Percentiles rank a stretch among this genome's conserved stretches.
Conservation (phyloP, 2,888 invertebrate species). For the Melipona bicolor region DNA sequence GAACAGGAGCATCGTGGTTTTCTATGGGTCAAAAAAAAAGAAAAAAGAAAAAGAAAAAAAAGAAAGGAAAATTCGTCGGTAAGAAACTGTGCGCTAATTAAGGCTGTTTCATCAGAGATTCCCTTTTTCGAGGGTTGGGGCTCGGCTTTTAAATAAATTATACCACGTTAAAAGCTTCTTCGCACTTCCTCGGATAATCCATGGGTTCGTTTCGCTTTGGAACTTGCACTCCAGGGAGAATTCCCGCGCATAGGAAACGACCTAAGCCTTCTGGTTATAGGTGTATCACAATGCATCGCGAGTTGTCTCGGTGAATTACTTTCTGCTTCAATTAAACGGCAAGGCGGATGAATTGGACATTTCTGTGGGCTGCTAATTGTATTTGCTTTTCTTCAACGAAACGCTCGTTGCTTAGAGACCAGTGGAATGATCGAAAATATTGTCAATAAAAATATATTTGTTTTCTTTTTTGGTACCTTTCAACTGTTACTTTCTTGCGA, state of each 20-base stretch:
- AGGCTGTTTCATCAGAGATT: conserved; percentile 71
- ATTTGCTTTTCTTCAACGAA: not conserved
- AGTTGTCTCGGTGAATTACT: conserved; percentile 47
- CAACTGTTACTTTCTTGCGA: not conserved
- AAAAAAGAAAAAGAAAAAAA: not conserved
- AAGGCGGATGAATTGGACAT: not conserved
- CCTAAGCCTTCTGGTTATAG: conserved; percentile 50
- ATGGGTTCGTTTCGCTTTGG: conserved; percentile 59
- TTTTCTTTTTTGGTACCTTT: not conserved
- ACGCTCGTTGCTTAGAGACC: not conserved
- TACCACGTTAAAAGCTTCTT: conserved; percentile 73
- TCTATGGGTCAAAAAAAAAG: conserved; percentile 41
- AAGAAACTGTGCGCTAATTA: conserved; percentile 70
- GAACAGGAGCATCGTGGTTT: conserved; percentile 45
- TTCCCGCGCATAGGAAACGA: conserved; percentile 49
- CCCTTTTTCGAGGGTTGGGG: conserved; percentile 51
- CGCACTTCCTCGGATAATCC: conserved; percentile 75
- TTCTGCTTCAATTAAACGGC: conserved; percentile 37
- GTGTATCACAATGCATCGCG: conserved; percentile 50
- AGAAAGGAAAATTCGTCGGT: conserved; percentile 51
- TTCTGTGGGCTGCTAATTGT: not conserved
- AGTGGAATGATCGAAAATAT: not conserved
- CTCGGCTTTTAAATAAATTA: conserved; percentile 73
- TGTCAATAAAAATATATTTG: not conserved
- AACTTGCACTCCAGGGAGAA: conserved; percentile 58